A percentile compares a stretch with the other conserved stretches of the same genome.
phyloP scores from a whole-genome alignment of 2,888 invertebrate species.

The Teleiodes luculella region DNA sequence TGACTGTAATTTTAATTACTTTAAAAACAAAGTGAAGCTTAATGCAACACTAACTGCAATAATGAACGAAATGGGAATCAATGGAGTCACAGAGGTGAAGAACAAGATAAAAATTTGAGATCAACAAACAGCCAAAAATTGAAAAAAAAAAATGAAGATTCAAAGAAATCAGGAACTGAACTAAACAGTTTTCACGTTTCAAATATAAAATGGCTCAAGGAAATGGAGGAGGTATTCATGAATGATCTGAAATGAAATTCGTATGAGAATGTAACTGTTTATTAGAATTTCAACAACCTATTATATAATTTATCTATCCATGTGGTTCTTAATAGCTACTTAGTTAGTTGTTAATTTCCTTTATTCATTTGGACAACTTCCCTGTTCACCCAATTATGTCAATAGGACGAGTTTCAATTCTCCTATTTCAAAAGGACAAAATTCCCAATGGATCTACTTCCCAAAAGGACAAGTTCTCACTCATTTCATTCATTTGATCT shows the following conservation, averaged over 20 bases:
- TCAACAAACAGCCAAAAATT: conserved; percentile 21
- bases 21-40: background rate
- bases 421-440: too few species aligned
- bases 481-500: too few species aligned
- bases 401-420: too few species aligned
- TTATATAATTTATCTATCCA: too few species aligned
- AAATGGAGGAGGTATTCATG: conserved; percentile 21
- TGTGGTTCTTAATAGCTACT: too few species aligned
- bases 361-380: too few species aligned
- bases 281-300: too few species aligned
- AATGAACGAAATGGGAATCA: conserved; percentile 20
- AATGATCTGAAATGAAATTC: conserved; percentile 20
- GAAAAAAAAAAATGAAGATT: conserved; percentile 20
- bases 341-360: too few species aligned
- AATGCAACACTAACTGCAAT: background rate
- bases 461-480: too few species aligned
- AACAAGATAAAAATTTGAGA: conserved; percentile 18
- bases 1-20: too few species aligned
- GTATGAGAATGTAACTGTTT: conserved; percentile 17
- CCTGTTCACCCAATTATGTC: too few species aligned
- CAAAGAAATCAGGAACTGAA: conserved; percentile 23
- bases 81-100: conserved; percentile 10
- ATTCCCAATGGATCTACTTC: too few species aligned
- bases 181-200: conserved; percentile 21
- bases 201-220: conserved; percentile 22